Conservation (phyloP, 2,113 vertebrate genomes). For the Plotosus lineatus region DNA sequence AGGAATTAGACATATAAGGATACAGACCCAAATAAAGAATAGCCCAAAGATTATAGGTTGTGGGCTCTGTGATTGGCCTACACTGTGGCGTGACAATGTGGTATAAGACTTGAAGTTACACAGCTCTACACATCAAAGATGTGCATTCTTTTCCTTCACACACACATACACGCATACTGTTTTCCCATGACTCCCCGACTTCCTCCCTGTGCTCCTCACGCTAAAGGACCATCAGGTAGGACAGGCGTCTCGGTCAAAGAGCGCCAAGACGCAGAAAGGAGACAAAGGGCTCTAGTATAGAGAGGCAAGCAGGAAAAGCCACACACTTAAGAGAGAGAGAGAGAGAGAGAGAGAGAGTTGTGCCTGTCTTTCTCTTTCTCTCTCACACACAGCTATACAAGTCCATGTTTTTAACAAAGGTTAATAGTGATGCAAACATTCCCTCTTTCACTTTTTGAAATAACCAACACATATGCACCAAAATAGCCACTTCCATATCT, state of each 20-base stretch:
- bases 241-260: conserved; percentile 16
- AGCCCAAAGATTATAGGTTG: background rate
- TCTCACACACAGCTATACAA: no score
- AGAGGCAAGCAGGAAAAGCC: conserved; percentile 35
- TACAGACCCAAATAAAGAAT: background rate
- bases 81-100: conserved; percentile 43
- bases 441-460: background rate
- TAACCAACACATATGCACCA: background rate
- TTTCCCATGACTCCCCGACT: conserved; percentile 35
- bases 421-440: background rate
- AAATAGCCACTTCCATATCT: conserved; percentile 1
- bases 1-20: background rate
- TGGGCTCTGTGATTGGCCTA: conserved; percentile 16
- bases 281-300: conserved; percentile 42
- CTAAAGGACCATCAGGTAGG: conserved; percentile 57
- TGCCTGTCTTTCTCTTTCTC: background rate
- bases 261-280: conserved; percentile 38
- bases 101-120: conserved; percentile 20
- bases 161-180: conserved; percentile 9
- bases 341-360: background rate
- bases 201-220: conserved; percentile 51
- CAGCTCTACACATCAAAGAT: conserved; percentile 43
- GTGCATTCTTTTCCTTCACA: conserved; percentile 25
- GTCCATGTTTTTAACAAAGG: background rate
- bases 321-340: conserved; percentile 16